phyloP scores from a whole-genome alignment of 2,113 vertebrate genomes.

The Himantopus leucocephalus region DNA sequence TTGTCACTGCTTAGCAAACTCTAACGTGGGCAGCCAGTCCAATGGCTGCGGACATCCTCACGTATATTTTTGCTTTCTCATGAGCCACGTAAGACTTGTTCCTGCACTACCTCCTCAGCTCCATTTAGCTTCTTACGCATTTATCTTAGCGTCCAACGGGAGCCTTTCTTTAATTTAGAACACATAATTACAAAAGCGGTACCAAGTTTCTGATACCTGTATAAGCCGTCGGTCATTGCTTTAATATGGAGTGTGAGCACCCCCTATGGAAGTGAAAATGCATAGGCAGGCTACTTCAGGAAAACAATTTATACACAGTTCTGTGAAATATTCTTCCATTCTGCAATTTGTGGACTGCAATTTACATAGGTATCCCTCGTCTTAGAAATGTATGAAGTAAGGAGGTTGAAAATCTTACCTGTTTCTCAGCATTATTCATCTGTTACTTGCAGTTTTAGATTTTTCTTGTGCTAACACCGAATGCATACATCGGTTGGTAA shows the following conservation, averaged over 20 bases:
- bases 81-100: not conserved
- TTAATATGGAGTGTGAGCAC: not conserved
- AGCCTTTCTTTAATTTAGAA: not conserved
- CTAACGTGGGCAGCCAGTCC: not conserved
- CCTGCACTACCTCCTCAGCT: not conserved
- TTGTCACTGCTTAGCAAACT: not conserved
- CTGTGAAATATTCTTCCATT: not conserved
- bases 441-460: not conserved
- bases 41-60: no score
- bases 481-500: not conserved
- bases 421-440: not conserved
- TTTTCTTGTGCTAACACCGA: not conserved
- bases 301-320: not conserved
- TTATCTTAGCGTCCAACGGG: not conserved
- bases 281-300: not conserved
- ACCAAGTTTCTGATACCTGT: not conserved
- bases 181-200: not conserved
- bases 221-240: rapidly evolving
- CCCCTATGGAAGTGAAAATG: not conserved
- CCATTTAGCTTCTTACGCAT: not conserved
- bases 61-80: not conserved
- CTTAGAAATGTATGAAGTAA: not conserved
- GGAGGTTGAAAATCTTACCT: not conserved
- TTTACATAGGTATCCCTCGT: not conserved
- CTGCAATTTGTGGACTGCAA: not conserved